A percentile compares a stretch with the other conserved stretches of the same genome.
Conservation (phyloP, 2,113 vertebrate species). For the Boleophthalmus pectinirostris region DNA sequence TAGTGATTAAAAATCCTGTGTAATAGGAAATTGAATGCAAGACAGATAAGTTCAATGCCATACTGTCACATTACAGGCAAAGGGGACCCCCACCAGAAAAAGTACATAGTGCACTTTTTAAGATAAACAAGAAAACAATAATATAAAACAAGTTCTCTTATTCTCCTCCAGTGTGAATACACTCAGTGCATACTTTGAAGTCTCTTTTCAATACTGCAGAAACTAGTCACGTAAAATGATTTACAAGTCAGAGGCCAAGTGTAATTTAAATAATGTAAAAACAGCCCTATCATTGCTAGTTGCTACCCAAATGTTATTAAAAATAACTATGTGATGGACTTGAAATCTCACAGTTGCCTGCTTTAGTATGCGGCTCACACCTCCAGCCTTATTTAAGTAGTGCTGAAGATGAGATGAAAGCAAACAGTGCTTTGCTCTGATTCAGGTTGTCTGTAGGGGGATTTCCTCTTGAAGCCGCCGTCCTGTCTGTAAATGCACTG, state of each 20-base stretch:
- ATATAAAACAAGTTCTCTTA: too few relatives aligned
- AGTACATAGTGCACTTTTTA: too few relatives aligned
- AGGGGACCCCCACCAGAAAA: too few relatives aligned
- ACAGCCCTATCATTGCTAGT: not conserved
- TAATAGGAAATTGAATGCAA: too few relatives aligned
- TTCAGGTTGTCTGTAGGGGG: constrained; percentile 40
- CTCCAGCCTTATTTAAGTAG: constrained; percentile 16
- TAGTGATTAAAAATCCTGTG: too few relatives aligned
- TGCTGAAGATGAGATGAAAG: constrained; percentile 39
- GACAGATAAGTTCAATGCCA: too few relatives aligned
- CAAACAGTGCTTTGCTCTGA: constrained; percentile 22
- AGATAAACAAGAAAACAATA: too few relatives aligned
- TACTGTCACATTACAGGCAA: too few relatives aligned
- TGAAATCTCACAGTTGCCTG: not conserved
- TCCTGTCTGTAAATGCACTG: constrained; percentile 44
- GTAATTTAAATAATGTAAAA: not conserved
- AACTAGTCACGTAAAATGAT: not conserved
- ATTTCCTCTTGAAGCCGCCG: constrained; percentile 33
- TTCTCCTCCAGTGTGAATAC: too few relatives aligned
- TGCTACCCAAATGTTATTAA: constrained; percentile 10
- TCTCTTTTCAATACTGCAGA: not conserved
- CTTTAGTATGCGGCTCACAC: constrained; percentile 25
- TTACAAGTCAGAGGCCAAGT: not conserved
- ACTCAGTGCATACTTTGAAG: too few relatives aligned
- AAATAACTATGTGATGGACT: constrained; percentile 1